phyloP scores from a whole-genome alignment of 2,113 vertebrate species.

The Daphoenositta chrysoptera region DNA sequence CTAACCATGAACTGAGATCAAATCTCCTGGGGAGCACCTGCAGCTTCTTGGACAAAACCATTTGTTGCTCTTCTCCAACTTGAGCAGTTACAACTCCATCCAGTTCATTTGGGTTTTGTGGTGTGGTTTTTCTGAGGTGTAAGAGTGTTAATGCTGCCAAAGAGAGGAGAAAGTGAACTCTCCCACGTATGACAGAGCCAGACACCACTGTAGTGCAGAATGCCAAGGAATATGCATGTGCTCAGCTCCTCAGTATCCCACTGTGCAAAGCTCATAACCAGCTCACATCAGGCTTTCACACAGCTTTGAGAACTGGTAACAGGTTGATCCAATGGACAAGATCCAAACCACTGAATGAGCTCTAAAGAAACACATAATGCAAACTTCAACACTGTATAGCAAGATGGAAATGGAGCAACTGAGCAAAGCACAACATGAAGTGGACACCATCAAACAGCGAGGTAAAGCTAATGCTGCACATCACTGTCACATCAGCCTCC shows the following conservation, averaged over 20 bases:
- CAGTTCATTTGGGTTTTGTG: not conserved
- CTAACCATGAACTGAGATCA: not conserved
- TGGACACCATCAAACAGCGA: fast-evolving
- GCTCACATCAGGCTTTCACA: not conserved
- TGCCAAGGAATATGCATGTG: not conserved
- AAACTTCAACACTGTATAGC: not conserved
- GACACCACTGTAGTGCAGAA: not conserved
- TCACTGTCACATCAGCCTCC: not conserved
- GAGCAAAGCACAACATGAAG: not conserved
- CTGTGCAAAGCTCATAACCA: not conserved
- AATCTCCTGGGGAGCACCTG: not conserved
- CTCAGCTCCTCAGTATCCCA: not conserved
- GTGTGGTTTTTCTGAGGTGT: not conserved
- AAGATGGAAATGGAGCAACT: not conserved
- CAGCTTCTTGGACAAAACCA: not conserved
- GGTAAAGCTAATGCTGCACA: not conserved
- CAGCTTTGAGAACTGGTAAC: not conserved
- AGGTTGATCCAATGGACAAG: not conserved
- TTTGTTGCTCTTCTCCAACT: not conserved
- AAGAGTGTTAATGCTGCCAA: not conserved
- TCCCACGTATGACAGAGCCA: not conserved
- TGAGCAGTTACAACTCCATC: not conserved
- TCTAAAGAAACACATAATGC: not conserved
- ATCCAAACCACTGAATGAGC: not conserved
- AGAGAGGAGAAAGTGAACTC: not conserved